phyloP scores from a whole-genome alignment of 2,113 vertebrate genomes.

The Chaetorhynchus papuensis region DNA sequence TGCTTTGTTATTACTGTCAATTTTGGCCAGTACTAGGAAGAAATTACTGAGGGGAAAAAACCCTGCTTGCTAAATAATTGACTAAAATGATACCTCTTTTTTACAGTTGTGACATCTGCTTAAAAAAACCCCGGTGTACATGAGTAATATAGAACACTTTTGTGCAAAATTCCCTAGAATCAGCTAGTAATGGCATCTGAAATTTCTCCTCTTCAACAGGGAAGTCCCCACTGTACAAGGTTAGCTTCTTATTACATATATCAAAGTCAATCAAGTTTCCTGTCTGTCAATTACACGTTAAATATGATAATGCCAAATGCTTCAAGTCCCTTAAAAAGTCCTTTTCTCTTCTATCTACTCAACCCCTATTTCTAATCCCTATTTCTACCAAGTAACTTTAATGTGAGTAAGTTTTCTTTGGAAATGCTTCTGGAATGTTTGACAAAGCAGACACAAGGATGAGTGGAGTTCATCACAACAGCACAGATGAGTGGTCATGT shows the following conservation, averaged over 20 bases:
- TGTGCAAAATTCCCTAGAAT: slow-evolving; percentile 62
- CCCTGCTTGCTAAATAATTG: slow-evolving; percentile 24
- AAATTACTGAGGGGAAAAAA: slow-evolving; percentile 23
- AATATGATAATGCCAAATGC: background rate
- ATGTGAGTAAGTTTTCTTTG: background rate
- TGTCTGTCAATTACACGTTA: background rate
- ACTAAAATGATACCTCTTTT: slow-evolving; percentile 33
- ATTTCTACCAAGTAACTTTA: background rate
- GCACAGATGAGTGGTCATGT: background rate
- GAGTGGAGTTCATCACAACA: background rate
- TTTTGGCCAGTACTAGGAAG: slow-evolving; percentile 26
- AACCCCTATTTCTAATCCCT: background rate
- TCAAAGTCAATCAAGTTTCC: slow-evolving; percentile 46
- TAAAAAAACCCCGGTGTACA: background rate
- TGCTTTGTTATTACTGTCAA: slow-evolving; percentile 21
- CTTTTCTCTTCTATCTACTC: background rate
- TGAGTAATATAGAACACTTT: slow-evolving; percentile 55
- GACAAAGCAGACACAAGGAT: background rate
- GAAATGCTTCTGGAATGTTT: background rate
- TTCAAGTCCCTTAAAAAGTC: background rate
- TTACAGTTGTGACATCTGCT: slow-evolving; percentile 59
- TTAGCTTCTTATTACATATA: slow-evolving; percentile 29
- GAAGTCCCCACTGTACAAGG: slow-evolving; percentile 56
- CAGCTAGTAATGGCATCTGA: slow-evolving; percentile 52
- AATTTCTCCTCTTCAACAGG: slow-evolving; percentile 32